phyloP scores from a whole-genome alignment of 2,113 vertebrate genomes.

The Etia nguti region DNA sequence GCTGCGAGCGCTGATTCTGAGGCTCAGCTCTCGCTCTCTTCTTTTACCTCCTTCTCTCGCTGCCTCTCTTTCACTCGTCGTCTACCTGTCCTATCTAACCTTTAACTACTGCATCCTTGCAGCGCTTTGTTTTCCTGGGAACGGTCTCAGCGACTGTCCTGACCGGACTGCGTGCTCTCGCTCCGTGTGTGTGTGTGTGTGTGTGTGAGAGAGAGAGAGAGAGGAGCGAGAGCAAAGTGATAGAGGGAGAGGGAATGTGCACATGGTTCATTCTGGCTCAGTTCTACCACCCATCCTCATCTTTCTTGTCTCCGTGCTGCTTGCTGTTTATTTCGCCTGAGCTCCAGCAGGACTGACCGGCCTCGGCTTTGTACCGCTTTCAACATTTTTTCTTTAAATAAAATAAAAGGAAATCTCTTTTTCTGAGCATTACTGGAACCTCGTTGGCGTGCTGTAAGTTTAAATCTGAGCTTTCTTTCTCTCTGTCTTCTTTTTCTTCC shows the following conservation, averaged over 20 bases:
- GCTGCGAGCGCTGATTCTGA: conserved; percentile 33
- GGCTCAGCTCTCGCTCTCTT: not conserved
- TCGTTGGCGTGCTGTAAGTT: conserved; percentile 31
- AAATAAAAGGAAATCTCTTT: not conserved
- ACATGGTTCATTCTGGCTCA: conserved; percentile 58
- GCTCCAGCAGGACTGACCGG: not conserved
- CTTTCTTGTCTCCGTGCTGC: not conserved
- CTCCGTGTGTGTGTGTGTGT: not conserved
- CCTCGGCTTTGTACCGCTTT: not conserved
- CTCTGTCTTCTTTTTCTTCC: conserved; percentile 23
- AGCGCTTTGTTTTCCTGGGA: conserved; percentile 12
- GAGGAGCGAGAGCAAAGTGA: conserved; percentile 4
- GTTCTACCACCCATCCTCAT: conserved; percentile 46
- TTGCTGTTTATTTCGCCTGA: not conserved
- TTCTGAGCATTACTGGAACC: not conserved
- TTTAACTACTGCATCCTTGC: not conserved
- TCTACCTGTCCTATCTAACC: conserved; percentile 11
- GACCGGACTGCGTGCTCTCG: not conserved
- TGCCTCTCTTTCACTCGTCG: not conserved
- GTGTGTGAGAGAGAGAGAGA: not conserved
- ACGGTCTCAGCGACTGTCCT: conserved; percentile 2
- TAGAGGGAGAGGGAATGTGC: conserved; percentile 46
- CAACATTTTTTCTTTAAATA: not conserved
- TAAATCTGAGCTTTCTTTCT: conserved; percentile 52
- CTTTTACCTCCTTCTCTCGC: not conserved